Percentiles rank a stretch among this genome's conserved stretches.
Conservation (phyloP, 2,113 vertebrate genomes). For the Centrocercus urophasianus region DNA sequence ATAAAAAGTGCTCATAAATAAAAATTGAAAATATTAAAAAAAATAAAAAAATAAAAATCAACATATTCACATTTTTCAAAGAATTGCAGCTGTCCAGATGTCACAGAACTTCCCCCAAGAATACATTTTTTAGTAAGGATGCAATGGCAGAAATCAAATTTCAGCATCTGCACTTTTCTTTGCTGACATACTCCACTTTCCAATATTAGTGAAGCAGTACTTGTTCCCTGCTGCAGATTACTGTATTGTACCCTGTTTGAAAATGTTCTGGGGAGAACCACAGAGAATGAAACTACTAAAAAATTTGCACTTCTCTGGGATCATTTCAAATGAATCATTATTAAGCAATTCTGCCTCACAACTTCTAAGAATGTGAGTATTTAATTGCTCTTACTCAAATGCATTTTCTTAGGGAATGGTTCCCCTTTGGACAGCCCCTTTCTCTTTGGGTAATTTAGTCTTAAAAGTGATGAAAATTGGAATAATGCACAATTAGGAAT, state of each 20-base stretch:
- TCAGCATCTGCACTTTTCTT: not conserved
- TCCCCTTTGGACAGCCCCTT: slow-evolving; percentile 10
- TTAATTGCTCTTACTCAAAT: slow-evolving; percentile 43
- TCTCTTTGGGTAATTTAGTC: slow-evolving; percentile 7
- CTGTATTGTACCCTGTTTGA: not conserved
- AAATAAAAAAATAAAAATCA: not conserved
- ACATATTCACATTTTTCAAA: not conserved
- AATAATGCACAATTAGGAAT: not conserved
- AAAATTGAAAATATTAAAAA: not conserved
- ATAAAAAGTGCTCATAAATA: not conserved
- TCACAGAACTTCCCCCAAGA: not conserved
- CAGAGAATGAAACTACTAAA: slow-evolving; percentile 27
- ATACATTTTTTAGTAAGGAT: not conserved
- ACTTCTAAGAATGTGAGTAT: slow-evolving; percentile 3
- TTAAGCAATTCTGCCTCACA: slow-evolving; percentile 29
- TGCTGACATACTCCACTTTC: not conserved
- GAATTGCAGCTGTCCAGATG: not conserved
- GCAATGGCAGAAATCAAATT: not conserved
- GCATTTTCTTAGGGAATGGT: slow-evolving; percentile 11
- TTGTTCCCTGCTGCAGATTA: not conserved
- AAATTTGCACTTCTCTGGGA: not conserved
- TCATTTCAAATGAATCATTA: slow-evolving; percentile 36
- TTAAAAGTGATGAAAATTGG: slow-evolving; percentile 10
- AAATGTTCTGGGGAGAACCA: slow-evolving; percentile 7
- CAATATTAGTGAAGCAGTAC: not conserved